phyloP scores from a whole-genome alignment of 1,140 invertebrate species.

The Anoplophora glabripennis region DNA sequence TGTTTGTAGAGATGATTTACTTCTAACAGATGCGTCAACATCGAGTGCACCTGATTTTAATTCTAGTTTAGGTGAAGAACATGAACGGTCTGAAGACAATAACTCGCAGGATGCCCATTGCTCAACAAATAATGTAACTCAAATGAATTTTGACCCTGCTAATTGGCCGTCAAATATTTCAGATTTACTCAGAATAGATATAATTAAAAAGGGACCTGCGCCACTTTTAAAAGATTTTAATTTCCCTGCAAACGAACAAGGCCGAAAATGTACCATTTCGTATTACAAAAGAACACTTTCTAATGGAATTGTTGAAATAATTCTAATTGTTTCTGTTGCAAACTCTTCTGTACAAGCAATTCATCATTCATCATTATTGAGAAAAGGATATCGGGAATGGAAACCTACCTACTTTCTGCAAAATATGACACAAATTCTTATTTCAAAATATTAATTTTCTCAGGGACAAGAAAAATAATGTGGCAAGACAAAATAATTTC shows the following conservation, averaged over 20 bases:
- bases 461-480: too few relatives aligned
- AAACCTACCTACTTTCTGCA: too few relatives aligned
- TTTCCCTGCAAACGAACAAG: constrained; percentile 6
- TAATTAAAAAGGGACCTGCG: not conserved
- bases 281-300: constrained; percentile 11
- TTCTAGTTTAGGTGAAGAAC: too few relatives aligned
- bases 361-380: not conserved
- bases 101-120: too few relatives aligned
- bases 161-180: not conserved
- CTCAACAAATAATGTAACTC: too few relatives aligned
- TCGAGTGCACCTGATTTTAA: too few relatives aligned
- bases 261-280: constrained; percentile 14
- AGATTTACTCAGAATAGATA: not conserved
- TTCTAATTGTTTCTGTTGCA: constrained; percentile 20
- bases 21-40: too few relatives aligned
- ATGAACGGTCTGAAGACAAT: too few relatives aligned
- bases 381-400: constrained; percentile 1
- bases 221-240: not conserved
- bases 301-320: constrained; percentile 18
- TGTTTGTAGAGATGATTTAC: too few relatives aligned
- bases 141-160: not conserved
- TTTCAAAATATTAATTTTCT: too few relatives aligned
- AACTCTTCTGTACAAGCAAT: constrained; percentile 6
- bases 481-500: too few relatives aligned
- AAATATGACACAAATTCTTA: too few relatives aligned